Conservation (phyloP, 1,140 invertebrate genomes). For the Saccostrea glomerata region DNA sequence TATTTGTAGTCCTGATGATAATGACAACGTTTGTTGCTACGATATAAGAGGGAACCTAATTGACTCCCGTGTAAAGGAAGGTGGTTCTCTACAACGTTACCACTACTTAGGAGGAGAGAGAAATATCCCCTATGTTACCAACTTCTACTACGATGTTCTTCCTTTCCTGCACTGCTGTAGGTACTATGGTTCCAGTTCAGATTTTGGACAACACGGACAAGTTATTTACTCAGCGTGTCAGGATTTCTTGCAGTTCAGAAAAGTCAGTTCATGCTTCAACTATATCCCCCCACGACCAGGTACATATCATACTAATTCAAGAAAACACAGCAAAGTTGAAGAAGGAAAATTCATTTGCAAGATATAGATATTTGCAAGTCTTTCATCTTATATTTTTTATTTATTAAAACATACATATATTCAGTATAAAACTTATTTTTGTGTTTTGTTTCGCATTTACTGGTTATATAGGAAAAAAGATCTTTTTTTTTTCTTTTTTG, state of each 20-base stretch:
- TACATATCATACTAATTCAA: neutral
- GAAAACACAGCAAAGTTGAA: too few relatives aligned
- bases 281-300: constrained; percentile 47
- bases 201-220: neutral
- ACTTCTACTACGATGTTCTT: constrained; percentile 45
- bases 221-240: neutral
- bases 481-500: neutral
- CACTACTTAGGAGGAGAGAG: constrained; percentile 44
- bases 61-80: neutral
- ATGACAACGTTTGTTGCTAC: constrained; percentile 48
- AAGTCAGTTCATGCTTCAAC: constrained; percentile 37
- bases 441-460: too few relatives aligned
- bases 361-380: too few relatives aligned
- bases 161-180: constrained; percentile 51
- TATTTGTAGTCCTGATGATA: neutral
- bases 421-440: too few relatives aligned
- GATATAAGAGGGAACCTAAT: constrained; percentile 45
- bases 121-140: constrained; percentile 45
- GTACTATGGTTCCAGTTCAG: neutral
- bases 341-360: too few relatives aligned
- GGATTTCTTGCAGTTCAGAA: constrained; percentile 30
- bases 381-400: too few relatives aligned
- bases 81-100: constrained; percentile 43
- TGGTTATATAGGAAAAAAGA: too few relatives aligned
- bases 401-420: too few relatives aligned